Conservation (phyloP, 1,140 invertebrate genomes). For the Drosophila sproati region DNA sequence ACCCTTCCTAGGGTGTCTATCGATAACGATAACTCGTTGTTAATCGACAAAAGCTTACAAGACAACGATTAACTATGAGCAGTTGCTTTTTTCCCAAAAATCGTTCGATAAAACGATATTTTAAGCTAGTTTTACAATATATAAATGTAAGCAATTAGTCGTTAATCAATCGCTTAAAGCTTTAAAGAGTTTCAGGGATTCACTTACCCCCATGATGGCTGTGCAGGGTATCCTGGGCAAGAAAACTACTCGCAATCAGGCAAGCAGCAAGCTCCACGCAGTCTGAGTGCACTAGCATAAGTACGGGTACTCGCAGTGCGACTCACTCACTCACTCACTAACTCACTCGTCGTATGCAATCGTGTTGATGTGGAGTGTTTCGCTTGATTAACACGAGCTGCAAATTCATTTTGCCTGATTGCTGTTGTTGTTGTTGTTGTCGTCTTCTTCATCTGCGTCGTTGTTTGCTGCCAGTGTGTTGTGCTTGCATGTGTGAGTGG, state of each 20-base stretch:
- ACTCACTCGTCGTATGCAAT: conserved; percentile 17
- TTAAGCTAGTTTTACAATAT: no score
- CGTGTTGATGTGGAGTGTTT: conserved; percentile 50
- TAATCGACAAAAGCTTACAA: no score
- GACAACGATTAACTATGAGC: no score
- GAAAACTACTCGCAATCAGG: conserved; percentile 38
- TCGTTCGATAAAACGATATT: no score
- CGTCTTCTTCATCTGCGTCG: conserved; percentile 43
- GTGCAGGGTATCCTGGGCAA: conserved; percentile 36
- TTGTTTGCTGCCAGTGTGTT: conserved; percentile 11
- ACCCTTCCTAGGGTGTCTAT: no score
- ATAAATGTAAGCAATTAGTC: no score
- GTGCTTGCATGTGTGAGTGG: neutral
- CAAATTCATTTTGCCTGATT: conserved; percentile 74
- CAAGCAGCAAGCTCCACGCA: conserved; percentile 56
- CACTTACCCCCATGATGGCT: neutral
- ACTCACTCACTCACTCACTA: neutral
- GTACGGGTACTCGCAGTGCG: conserved; percentile 36
- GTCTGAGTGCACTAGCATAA: conserved; percentile 65
- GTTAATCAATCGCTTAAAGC: no score
- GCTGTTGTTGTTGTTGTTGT: conserved; percentile 27
- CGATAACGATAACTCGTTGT: no score
- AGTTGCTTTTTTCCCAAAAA: no score
- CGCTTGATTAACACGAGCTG: conserved; percentile 76
- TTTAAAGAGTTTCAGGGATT: neutral